phyloP scores from a whole-genome alignment of 2,888 invertebrate genomes.

The Congeria kusceri region DNA sequence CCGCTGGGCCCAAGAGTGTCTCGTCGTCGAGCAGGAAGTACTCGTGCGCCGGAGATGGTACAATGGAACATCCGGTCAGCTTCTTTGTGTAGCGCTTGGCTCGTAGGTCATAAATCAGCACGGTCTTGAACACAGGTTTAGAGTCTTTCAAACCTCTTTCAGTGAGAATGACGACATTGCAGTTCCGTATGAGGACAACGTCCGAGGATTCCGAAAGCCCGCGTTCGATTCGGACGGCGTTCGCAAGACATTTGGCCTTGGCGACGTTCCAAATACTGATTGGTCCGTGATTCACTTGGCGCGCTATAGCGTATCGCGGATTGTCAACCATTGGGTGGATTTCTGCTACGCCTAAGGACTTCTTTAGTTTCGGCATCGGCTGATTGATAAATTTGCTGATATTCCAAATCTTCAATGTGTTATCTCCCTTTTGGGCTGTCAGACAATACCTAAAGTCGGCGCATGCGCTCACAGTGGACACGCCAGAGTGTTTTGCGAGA shows the following conservation, averaged over 20 bases:
- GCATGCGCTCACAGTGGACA: constrained; percentile 78
- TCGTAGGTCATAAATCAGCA: constrained; percentile 81
- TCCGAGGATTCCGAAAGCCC: constrained; percentile 80
- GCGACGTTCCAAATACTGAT: constrained; percentile 83
- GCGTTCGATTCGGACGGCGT: constrained; percentile 79
- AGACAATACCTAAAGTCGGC: constrained; percentile 80
- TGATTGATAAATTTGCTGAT: constrained; percentile 78
- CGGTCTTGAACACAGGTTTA: constrained; percentile 80
- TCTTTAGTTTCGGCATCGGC: constrained; percentile 79
- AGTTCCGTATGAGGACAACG: constrained; percentile 80
- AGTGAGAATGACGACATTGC: constrained; percentile 80
- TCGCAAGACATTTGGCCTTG: constrained; percentile 77
- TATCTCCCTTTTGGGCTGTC: constrained; percentile 79
- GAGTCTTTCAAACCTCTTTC: constrained; percentile 80
- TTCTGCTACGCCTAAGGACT: constrained; percentile 75
- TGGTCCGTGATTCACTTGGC: constrained; percentile 81
- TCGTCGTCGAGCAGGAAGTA: constrained; percentile 81
- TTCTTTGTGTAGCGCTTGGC: constrained; percentile 78
- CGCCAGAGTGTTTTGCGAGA: constrained; percentile 80
- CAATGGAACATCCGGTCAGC: constrained; percentile 80
- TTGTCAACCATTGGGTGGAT: constrained; percentile 80
- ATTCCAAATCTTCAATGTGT: constrained; percentile 82
- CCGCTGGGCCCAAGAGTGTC: constrained; percentile 80
- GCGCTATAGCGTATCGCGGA: constrained; percentile 80
- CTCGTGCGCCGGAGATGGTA: constrained; percentile 81